phyloP scores from a whole-genome alignment of 2,797 vertebrate species.

The Brachymystax lenok region DNA sequence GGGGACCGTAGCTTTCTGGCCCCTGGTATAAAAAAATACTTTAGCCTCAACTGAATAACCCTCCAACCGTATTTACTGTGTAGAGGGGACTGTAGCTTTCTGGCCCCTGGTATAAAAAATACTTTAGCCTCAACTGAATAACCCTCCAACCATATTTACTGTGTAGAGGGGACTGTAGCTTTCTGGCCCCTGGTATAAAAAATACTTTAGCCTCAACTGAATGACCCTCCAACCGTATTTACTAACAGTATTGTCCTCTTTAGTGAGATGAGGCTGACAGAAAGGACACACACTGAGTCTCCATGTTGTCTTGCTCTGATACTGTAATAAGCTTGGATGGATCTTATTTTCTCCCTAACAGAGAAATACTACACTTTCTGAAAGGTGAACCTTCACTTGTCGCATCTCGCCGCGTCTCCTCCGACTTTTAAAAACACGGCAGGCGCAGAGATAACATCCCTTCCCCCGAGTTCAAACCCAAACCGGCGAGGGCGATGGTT shows the following conservation, averaged over 20 bases:
- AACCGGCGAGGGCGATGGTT: conserved; percentile 38
- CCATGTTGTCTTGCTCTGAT: conserved; percentile 62
- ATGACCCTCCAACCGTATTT: conserved; percentile 58
- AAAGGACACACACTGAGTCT: conserved; percentile 62
- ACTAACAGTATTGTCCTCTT: conserved; percentile 51
- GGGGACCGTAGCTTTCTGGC: neutral
- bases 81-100: no score
- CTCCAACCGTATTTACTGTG: conserved; percentile 55
- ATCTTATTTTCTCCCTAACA: conserved; percentile 63
- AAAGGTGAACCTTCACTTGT: conserved; percentile 74
- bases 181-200: conserved; percentile 41
- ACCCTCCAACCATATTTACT: conserved; percentile 58
- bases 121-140: conserved; percentile 43
- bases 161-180: no score
- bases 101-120: conserved; percentile 42
- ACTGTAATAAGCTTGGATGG: conserved; percentile 70
- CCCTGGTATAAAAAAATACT: conserved; percentile 42
- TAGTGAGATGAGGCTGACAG: conserved; percentile 51
- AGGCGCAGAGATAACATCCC: conserved; percentile 72
- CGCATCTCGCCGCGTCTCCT: conserved; percentile 42
- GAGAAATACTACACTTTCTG: conserved; percentile 65
- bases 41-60: conserved; percentile 48
- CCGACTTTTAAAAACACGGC: conserved; percentile 65
- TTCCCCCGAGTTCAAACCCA: conserved; percentile 68
- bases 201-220: conserved; percentile 39